These are phyloP conservation scores for Acanthopleura granulata DNA, from an alignment of 2,888 invertebrate species.

Conservation along the genomic window DNA sequence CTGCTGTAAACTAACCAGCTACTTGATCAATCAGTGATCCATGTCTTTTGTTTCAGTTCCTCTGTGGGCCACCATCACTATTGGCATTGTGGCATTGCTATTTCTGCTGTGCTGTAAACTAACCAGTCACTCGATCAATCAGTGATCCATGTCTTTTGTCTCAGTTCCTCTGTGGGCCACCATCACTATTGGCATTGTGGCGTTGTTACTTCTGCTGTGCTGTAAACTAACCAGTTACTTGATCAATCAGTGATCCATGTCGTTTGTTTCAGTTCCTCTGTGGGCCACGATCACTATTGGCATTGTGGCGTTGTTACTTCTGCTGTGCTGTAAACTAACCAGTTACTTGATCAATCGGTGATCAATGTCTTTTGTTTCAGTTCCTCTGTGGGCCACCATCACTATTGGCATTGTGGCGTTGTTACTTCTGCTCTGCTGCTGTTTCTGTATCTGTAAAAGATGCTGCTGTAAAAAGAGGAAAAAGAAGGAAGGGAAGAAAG, in stretches of 20 bases:
- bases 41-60: conserved; percentile 54
- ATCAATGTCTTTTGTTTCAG: conserved; percentile 40
- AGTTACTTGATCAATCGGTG: too few species aligned
- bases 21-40: too few species aligned
- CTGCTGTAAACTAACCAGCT: conserved; percentile 47
- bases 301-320: conserved; percentile 59
- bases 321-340: conserved; percentile 49
- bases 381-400: conserved; percentile 66
- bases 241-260: not conserved
- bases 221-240: conserved; percentile 35
- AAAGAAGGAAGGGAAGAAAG: conserved; percentile 78
- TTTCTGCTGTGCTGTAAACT: conserved; percentile 54
- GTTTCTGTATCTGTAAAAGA: conserved; percentile 66
- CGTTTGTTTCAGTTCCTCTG: conserved; percentile 57
- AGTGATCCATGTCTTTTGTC: conserved; percentile 23
- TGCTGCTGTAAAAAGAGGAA: conserved; percentile 66
- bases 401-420: conserved; percentile 62
- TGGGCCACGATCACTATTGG: conserved; percentile 66
- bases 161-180: conserved; percentile 67
- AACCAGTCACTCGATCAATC: too few species aligned
- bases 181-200: conserved; percentile 62
- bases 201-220: conserved; percentile 60
- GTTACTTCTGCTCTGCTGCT: conserved; percentile 61
- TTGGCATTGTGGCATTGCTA: conserved; percentile 61
- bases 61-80: conserved; percentile 64